Conservation (phyloP, 30 jellyfish, hydroid and myxozoan genomes). For the Hydractinia echinata region DNA sequence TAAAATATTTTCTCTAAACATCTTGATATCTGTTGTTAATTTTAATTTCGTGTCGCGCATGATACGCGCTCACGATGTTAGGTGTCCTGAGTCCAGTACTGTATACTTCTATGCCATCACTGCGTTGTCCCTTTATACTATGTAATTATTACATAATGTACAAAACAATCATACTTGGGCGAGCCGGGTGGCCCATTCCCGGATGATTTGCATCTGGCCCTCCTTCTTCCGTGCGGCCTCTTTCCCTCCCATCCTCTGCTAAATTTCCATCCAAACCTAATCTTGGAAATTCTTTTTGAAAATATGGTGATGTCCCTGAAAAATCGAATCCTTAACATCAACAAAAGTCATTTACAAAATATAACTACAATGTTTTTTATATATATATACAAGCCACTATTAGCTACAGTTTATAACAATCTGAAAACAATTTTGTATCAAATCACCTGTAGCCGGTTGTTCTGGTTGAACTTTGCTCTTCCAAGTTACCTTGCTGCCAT, state of each 20-base stretch:
- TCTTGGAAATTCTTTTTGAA: conserved; percentile 97
- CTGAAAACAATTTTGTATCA: too few species aligned
- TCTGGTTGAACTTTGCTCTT: conserved; percentile 39
- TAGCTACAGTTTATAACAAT: too few species aligned
- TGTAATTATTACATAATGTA: too few species aligned
- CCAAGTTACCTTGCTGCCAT: conserved; percentile 22
- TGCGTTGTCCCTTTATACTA: too few species aligned
- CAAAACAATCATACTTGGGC: background rate
- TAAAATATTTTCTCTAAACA: too few species aligned
- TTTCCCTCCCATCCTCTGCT: conserved; percentile 48
- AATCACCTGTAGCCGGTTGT: conserved; percentile 4
- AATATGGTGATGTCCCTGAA: conserved; percentile 31
- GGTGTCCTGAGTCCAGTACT: too few species aligned
- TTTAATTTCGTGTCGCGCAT: too few species aligned
- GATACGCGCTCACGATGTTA: too few species aligned
- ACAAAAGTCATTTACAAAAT: background rate
- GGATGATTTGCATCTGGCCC: conserved; percentile 66
- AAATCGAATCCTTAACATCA: background rate
- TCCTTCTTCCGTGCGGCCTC: conserved; percentile 52
- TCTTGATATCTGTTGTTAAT: too few species aligned
- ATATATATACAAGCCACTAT: background rate
- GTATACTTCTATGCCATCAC: too few species aligned
- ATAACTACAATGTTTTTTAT: background rate
- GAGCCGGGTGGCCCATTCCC: conserved; percentile 69
- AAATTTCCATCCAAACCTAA: conserved; percentile 89